Base-by-base conservation (phyloP, 2,797 vertebrate species). In the Pangasius macronema region DNA sequence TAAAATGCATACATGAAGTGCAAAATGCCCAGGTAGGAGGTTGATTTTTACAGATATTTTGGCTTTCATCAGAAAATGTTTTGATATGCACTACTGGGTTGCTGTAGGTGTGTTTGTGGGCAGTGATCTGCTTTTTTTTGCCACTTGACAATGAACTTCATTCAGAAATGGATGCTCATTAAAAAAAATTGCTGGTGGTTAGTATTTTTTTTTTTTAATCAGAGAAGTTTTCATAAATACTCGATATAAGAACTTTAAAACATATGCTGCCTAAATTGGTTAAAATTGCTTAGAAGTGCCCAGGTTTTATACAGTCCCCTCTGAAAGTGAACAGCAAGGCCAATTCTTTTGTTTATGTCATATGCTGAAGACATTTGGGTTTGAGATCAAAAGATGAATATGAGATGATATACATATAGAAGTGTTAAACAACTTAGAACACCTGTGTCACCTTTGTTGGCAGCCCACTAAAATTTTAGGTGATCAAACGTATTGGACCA, bases 11-110 rank as follows among this genome's bases (percentile, higher is more conserved):
- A 57, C 51, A 36, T 36, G 24, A 33, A 33, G 76, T 79, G 76
- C 22, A 59, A 24, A 80, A 14, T 61, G 14, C 11, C 27, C 51
- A 55, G 1, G 16, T 57, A 22, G 30, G 30, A 80, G 20, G 30
- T 36, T 80, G 36, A 63, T 81, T 42, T 16, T n/a, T 46, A n/a
- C 36, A 42, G 36, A 36, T n/a, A 61, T 81, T 81, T 81, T 81
- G 11, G 5, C 2, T 42, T 61, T 39, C 33, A 39, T 80, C 5
- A 59, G 20, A 61, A 39, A 46, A n/a, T 8, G 30, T 18, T 18
- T 82, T 82, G 14, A n/a, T n/a, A 4, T 46, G 6, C 24, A 63
- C 36, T 61, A n/a, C 36, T 81, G 30, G n/a, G 49, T 36, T 57
- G 18, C 33, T 79, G 30, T 57, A 36, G 76, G 18, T 3, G 20